A percentile compares a stretch with the other conserved stretches of the same genome.
Conservation (phyloP, 2,797 vertebrate species). For the Percopsis omiscomaycus region DNA sequence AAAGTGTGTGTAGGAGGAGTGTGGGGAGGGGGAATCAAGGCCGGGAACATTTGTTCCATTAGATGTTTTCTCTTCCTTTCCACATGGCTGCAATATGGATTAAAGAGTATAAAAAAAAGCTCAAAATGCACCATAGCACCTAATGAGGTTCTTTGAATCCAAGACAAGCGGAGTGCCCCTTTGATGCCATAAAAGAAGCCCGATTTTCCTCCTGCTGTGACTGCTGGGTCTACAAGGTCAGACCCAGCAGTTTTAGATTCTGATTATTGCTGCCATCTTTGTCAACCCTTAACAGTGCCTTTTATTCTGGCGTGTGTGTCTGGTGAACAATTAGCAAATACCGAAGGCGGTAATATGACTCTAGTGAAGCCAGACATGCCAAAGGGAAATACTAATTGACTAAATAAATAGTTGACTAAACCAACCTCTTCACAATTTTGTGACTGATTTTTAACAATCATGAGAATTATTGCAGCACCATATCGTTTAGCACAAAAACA, state of each 20-base stretch:
- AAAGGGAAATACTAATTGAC: too few relatives aligned
- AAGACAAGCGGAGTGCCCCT: slow-evolving; percentile 58
- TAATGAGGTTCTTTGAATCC: slow-evolving; percentile 71
- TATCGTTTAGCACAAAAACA: too few relatives aligned
- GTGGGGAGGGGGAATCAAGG: slow-evolving; percentile 45
- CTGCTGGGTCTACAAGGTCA: slow-evolving; percentile 65
- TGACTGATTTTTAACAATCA: too few relatives aligned
- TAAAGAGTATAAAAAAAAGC: slow-evolving; percentile 53
- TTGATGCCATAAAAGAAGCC: slow-evolving; percentile 65
- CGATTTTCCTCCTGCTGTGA: slow-evolving; percentile 46
- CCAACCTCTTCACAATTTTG: too few relatives aligned
- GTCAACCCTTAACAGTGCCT: slow-evolving; percentile 62
- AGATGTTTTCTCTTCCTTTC: slow-evolving; percentile 38
- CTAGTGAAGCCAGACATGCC: too few relatives aligned
- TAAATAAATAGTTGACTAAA: too few relatives aligned
- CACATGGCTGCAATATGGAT: slow-evolving; percentile 64
- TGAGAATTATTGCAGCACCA: too few relatives aligned
- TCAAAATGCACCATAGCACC: slow-evolving; percentile 57
- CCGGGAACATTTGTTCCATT: slow-evolving; percentile 61
- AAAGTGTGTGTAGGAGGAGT: slow-evolving; percentile 42
- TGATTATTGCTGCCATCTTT: slow-evolving; percentile 56
- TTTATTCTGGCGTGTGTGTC: slow-evolving; percentile 43
- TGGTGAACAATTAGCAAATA: not conserved
- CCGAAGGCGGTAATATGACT: not conserved
- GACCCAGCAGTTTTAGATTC: slow-evolving; percentile 67